Base-by-base conservation (phyloP, 2,113 vertebrate species). In the Romanogobio albipinnatus region DNA sequence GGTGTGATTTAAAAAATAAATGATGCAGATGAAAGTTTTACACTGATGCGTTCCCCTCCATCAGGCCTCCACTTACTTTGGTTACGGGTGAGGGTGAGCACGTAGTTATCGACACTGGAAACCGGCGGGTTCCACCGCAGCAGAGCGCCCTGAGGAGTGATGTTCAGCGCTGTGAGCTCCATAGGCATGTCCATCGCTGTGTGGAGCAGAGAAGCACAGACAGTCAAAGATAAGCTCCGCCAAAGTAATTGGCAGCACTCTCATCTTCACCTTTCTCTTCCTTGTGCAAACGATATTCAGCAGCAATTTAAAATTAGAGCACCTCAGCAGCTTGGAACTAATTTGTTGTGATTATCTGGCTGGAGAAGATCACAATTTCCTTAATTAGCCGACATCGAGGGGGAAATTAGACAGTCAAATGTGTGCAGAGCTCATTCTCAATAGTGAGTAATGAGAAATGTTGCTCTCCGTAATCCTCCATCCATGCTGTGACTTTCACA, bases 131-230 rank as follows among this genome's bases (percentile, higher is more conserved):
- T 96, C 98, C 98, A 99, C 85, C 94, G 94, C 83, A 99, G 91
- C 90, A 98, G 90, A 0, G 94, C 96, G 91, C 95, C 97, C 0
- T 96, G 96, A 11, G 98, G 96, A 9, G 96, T 98, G 90, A 99
- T 90, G 77, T 98, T 97, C 74, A 96, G 95, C 33, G 96, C 96
- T 0, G 90, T 95, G 92, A 99, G 93, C 81, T 94, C 96, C 73
- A 94, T 84, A 0, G 97, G 97, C 84, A 95, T 95, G 90, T 99
- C 98, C 97, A 99, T 97, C 1, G 97, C 98, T 99, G 87, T 24
- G 26, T 19, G 64, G 47, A 86, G 76, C 9, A 83, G 62, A 87
- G 64, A 0, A 71, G 36, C n/a, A n/a, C n/a, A n/a, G n/a, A n/a
- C n/a, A n/a, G n/a, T 17, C 39, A 4, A 22, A 83, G 66, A 80